These are phyloP conservation scores for Okapia johnstoni DNA, from an alignment of 2,113 vertebrate species.

Conservation along the genomic window DNA sequence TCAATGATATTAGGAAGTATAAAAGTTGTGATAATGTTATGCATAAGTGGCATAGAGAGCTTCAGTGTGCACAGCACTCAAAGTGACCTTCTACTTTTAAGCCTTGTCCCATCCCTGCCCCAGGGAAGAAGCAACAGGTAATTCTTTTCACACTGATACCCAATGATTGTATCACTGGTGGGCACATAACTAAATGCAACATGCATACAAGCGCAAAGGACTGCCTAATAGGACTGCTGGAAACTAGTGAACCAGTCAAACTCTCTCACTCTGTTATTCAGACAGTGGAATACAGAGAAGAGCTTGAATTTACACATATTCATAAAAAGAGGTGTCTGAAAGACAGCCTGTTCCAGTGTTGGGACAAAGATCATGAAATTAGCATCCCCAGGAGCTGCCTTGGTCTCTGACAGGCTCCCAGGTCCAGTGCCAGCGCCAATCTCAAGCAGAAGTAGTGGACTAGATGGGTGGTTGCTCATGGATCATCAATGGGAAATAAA, in stretches of 20 bases:
- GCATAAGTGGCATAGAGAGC: accelerated
- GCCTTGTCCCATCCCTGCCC: too few relatives aligned
- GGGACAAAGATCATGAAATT: background rate
- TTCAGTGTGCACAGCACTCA: background rate
- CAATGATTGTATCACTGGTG: background rate
- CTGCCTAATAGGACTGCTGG: background rate
- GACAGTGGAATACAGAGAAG: background rate
- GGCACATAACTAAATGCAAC: background rate
- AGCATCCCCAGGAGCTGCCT: background rate
- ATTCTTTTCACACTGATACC: background rate
- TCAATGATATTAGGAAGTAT: background rate
- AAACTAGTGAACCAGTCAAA: background rate
- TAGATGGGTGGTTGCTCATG: background rate
- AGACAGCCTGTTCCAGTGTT: background rate
- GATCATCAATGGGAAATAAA: background rate
- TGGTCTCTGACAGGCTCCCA: background rate
- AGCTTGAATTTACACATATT: background rate
- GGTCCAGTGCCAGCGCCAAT: background rate
- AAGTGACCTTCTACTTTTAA: background rate
- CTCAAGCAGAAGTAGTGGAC: background rate
- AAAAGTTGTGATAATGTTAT: background rate
- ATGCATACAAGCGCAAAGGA: background rate
- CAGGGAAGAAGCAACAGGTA: background rate
- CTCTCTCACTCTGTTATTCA: background rate
- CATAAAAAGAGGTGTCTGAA: background rate